Evolutionary conservation across 1,140 invertebrate genomes (phyloP).

Genomic region (Adoxophyes honmai): DNA sequence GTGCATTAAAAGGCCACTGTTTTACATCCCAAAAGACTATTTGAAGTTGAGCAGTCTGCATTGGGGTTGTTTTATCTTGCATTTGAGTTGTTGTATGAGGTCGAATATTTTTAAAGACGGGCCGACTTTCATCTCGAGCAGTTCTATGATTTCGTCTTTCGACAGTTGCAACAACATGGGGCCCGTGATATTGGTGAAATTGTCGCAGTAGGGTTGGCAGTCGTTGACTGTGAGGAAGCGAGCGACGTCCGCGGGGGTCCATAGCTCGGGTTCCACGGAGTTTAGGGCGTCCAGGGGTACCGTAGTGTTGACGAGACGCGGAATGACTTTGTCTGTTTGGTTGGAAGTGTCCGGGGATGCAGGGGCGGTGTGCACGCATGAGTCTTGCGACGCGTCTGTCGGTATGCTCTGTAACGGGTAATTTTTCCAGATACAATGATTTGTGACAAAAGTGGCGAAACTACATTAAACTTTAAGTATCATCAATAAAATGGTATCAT

Average conservation of each 20-base stretch:
- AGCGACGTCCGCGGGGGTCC: slow-evolving; percentile 91
- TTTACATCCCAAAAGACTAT: not conserved
- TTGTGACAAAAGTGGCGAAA: too few relatives aligned
- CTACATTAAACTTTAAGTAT: too few relatives aligned
- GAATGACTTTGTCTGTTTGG: slow-evolving; percentile 80
- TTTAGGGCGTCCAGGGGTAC: slow-evolving; percentile 57
- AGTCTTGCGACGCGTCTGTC: slow-evolving; percentile 28
- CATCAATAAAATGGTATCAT: too few relatives aligned
- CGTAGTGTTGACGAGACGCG: slow-evolving; percentile 80
- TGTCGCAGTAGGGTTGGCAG: slow-evolving; percentile 91
- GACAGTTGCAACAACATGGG: slow-evolving; percentile 86
- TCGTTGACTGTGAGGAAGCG: slow-evolving; percentile 93
- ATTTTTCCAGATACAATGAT: too few relatives aligned
- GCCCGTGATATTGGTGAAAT: slow-evolving; percentile 91
- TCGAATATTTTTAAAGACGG: slow-evolving; percentile 96
- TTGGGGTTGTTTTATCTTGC: slow-evolving; percentile 87
- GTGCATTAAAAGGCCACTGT: slow-evolving; percentile 10
- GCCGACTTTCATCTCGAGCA: slow-evolving; percentile 95
- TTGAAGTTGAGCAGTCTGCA: slow-evolving; percentile 77
- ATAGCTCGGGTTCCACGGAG: slow-evolving; percentile 73
- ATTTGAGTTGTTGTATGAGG: slow-evolving; percentile 91
- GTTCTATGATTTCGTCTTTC: slow-evolving; percentile 93
- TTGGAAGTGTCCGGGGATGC: slow-evolving; percentile 33
- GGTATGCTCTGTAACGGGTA: slow-evolving; percentile 16
- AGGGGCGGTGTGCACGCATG: slow-evolving; percentile 27